Conservation (phyloP, 2,888 invertebrate genomes). For the Barypeithes pellucidus region DNA sequence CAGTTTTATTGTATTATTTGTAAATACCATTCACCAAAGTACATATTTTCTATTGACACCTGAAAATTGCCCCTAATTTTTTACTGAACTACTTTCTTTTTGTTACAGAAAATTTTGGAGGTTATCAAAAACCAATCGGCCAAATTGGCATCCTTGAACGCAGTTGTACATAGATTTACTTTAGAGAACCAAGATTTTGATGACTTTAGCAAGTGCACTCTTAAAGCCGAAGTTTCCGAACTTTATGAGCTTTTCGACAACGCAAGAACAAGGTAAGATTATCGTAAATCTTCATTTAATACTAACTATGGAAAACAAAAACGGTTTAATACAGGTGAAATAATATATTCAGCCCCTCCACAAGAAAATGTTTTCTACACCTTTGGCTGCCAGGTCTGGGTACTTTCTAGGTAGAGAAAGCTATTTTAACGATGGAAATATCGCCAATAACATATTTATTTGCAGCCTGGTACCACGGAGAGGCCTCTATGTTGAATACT, state of each 20-base stretch:
- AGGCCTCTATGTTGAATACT: conserved; percentile 46
- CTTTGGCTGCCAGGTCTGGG: neutral
- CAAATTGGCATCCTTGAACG: conserved; percentile 75
- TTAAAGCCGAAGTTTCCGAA: conserved; percentile 79
- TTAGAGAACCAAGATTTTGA: conserved; percentile 70
- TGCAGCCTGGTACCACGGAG: conserved; percentile 63
- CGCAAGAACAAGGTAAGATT: conserved; percentile 78
- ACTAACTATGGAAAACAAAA: no score
- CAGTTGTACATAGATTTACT: conserved; percentile 75
- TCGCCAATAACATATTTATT: conserved; percentile 61
- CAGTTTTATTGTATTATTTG: neutral
- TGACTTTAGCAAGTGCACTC: conserved; percentile 69
- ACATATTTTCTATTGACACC: no score
- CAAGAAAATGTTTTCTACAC: neutral
- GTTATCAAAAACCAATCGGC: conserved; percentile 74
- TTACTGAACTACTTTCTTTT: conserved; percentile 4
- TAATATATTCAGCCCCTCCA: no score
- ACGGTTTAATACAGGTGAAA: no score
- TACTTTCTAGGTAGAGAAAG: conserved; percentile 50
- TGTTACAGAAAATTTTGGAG: conserved; percentile 72
- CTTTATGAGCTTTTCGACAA: conserved; percentile 82
- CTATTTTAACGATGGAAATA: conserved; percentile 55
- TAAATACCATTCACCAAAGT: no score
- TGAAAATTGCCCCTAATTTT: no score
- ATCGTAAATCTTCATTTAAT: no score